phyloP scores from a whole-genome alignment of 2,113 vertebrate genomes.

The Petrocephalus zakoni region DNA sequence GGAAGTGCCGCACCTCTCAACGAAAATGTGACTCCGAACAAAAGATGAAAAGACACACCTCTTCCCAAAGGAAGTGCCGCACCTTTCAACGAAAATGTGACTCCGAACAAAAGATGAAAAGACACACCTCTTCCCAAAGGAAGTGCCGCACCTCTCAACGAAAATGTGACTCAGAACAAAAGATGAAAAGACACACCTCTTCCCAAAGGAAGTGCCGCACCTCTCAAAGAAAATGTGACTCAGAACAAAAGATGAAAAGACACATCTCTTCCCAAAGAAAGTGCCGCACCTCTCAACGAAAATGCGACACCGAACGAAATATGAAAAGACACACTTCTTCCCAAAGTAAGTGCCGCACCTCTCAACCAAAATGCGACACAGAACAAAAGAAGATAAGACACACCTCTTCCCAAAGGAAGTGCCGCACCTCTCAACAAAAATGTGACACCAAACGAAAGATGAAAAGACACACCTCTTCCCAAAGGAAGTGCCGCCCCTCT shows the following conservation, averaged over 20 bases:
- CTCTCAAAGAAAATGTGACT: background rate
- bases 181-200: background rate
- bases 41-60: background rate
- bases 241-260: background rate
- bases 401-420: background rate
- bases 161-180: background rate
- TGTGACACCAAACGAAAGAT: background rate
- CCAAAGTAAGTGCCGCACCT: background rate
- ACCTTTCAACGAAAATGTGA: background rate
- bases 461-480: background rate
- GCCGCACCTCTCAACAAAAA: background rate
- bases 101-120: background rate
- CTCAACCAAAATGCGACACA: background rate
- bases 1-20: background rate
- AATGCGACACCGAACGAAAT: background rate
- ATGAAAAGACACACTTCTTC: background rate
- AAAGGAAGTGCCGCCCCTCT: background rate
- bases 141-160: no score
- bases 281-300: background rate
- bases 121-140: background rate
- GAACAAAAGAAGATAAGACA: background rate
- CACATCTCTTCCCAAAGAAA: background rate
- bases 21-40: background rate
- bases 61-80: background rate
- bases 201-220: background rate